These are phyloP conservation scores for Colaptes auratus DNA, from an alignment of 2,113 vertebrate species.

Conservation along the genomic window DNA sequence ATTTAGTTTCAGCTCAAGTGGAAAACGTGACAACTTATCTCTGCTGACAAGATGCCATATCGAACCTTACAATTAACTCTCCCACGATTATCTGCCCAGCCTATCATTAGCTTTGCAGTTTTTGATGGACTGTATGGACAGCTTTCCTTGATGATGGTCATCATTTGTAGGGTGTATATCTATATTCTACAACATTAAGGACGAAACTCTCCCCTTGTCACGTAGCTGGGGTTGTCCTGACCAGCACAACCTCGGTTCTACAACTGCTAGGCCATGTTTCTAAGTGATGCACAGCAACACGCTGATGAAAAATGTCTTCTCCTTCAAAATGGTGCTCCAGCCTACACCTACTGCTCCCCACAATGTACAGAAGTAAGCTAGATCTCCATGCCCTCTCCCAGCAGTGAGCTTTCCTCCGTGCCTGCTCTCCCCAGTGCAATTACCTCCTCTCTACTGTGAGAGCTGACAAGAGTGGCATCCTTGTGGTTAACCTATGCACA, in stretches of 20 bases:
- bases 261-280: neutral
- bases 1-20: constrained; percentile 99
- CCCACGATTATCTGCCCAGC: constrained; percentile 88
- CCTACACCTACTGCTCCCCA: neutral
- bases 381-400: neutral
- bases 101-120: constrained; percentile 81
- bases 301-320: neutral
- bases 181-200: constrained; percentile 9
- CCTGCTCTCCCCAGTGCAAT: neutral
- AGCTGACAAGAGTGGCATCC: neutral
- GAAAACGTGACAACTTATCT: constrained; percentile 99
- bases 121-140: constrained; percentile 70
- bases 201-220: constrained; percentile 39
- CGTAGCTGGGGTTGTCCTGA: neutral
- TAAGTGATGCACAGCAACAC: neutral
- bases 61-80: constrained; percentile 93
- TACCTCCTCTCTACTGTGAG: neutral
- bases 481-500: neutral
- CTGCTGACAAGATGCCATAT: constrained; percentile 95
- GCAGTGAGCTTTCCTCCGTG: neutral
- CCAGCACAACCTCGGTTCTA: neutral
- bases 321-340: fast-evolving
- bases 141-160: constrained; percentile 43
- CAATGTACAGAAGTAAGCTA: neutral
- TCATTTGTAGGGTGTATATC: constrained; percentile 45